Base-by-base conservation (phyloP, 2,888 invertebrate genomes). In the Gandaritis pyraliata region DNA sequence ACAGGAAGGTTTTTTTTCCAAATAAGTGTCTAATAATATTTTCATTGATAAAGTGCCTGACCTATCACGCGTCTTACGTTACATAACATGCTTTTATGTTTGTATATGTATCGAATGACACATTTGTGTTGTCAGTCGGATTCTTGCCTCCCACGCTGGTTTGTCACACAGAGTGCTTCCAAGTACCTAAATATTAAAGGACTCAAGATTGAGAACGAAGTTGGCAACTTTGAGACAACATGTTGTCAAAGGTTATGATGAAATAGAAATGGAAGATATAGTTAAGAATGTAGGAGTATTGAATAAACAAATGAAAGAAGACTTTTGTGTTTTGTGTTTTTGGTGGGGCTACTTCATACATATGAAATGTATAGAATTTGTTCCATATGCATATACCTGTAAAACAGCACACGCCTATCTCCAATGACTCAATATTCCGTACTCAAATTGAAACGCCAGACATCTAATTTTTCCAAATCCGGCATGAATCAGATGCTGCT, bases 131-230 rank as follows among this genome's bases (percentile, higher is more conserved):
- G 12, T 30, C 29, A 39, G 13, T 51, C 41, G 30, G 13, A 74
- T 64, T 69, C 68, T 69, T 45, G 50, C 58, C 59, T 56, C 77
- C 77, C 68, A 73, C 73, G 58, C 54, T 10, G 45, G 64, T 68
- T 68, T 68, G 52, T 71, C 23, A 23, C 64, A 68, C 56, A 63
- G 15, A 58, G 29, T 33, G 48, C 41, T 56, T 48, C 54, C 54
- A 36, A 33, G 13, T 41, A 41, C 41, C 41, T 41, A 56, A 15
- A 48, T 56, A 48, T 39, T 49, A 46, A 56, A 33, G 39, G 15
- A 29, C 5, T 30, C 41, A 48, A 33, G 38, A 48, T 48, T 23
- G 33, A 46, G 36, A 54, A 46, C 36, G 38, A 36, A 46, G 36
- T 39, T 29, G 54, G 36, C 46, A 54, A 13, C 16, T 46, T 38